Conservation (phyloP, 2,888 invertebrate species). For the Troides oblongomaculatus region DNA sequence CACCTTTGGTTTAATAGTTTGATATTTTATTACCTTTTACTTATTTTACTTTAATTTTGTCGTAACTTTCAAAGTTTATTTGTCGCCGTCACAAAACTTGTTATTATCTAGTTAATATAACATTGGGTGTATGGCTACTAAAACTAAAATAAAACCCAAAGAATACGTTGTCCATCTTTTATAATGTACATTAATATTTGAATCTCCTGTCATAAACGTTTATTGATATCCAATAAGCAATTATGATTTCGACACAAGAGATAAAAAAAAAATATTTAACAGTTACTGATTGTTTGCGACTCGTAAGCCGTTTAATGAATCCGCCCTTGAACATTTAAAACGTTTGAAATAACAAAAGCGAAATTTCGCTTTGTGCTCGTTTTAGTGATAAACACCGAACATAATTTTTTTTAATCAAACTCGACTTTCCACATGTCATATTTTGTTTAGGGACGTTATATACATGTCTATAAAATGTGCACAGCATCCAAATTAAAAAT, state of each 20-base stretch:
- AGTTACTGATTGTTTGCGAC: conserved; percentile 1
- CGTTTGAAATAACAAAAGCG: conserved; percentile 20
- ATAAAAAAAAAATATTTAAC: conserved; percentile 3
- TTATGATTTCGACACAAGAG: not conserved
- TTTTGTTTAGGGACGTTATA: conserved; percentile 2
- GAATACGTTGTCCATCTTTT: too few species aligned
- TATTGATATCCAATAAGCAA: not conserved
- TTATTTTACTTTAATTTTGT: too few species aligned
- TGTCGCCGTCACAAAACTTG: too few species aligned
- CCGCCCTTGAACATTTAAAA: conserved; percentile 27
- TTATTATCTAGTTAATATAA: too few species aligned
- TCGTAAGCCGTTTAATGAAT: conserved; percentile 23
- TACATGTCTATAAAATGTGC: not conserved
- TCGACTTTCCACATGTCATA: conserved; percentile 11
- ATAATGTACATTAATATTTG: not conserved
- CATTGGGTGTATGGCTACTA: too few species aligned
- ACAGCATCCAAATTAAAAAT: not conserved
- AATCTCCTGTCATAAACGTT: not conserved
- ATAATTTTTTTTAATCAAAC: conserved; percentile 15
- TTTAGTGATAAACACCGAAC: conserved; percentile 22
- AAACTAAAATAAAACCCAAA: too few species aligned
- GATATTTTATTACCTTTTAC: too few species aligned
- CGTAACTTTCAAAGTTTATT: too few species aligned
- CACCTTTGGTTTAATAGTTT: too few species aligned
- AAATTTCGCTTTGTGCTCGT: conserved; percentile 25